Evolutionary conservation across 2,888 invertebrate species (phyloP).

Genomic region (Byasa hedistus): DNA sequence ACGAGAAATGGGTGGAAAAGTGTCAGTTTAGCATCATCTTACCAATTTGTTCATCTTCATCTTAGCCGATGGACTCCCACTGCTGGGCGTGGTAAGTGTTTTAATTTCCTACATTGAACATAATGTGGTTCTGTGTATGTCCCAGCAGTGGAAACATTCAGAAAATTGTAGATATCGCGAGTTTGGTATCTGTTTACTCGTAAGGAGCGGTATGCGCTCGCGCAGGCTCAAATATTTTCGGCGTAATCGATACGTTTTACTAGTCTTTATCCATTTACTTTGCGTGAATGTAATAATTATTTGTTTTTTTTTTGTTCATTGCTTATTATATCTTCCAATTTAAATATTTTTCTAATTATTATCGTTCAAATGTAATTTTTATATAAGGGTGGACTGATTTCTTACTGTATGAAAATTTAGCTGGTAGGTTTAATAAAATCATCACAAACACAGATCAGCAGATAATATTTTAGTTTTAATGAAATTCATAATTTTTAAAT

Average conservation of each 20-base stretch:
- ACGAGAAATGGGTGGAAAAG: too few species aligned
- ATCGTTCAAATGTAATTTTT: neutral
- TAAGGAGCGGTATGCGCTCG: neutral
- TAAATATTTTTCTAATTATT: neutral
- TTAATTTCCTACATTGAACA: too few species aligned
- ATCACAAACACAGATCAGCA: neutral
- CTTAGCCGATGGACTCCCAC: too few species aligned
- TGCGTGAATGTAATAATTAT: neutral
- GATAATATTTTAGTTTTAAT: neutral
- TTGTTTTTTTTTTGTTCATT: neutral
- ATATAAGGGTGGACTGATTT: conserved; percentile 12
- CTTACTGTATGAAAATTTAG: conserved; percentile 3
- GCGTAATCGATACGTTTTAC: conserved; percentile 21
- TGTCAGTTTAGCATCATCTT: too few species aligned
- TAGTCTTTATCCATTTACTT: conserved; percentile 28
- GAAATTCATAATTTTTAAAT: neutral
- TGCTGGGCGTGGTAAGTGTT: too few species aligned
- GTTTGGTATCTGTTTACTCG: too few species aligned
- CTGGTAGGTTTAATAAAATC: neutral
- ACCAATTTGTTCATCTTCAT: too few species aligned
- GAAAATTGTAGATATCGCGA: too few species aligned
- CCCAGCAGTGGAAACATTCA: too few species aligned
- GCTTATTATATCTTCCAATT: neutral
- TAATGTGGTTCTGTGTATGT: too few species aligned
- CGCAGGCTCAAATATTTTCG: conserved; percentile 24